A percentile compares a stretch with the other conserved stretches of the same genome.
Evolutionary conservation across 2,113 vertebrate species (phyloP).

Genomic region (Bucco capensis): DNA sequence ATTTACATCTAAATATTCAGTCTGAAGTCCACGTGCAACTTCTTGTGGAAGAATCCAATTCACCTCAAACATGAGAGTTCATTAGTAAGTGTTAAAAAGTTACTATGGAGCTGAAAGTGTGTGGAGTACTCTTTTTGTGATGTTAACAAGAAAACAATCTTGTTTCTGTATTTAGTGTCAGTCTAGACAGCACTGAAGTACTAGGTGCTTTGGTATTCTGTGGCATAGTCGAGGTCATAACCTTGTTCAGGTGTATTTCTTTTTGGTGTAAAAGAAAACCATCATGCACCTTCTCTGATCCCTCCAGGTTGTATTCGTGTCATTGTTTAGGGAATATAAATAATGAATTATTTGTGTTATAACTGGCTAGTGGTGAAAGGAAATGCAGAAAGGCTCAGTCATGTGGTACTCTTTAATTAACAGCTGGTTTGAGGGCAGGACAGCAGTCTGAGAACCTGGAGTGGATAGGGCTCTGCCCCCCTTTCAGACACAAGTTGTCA

Average conservation of each 20-base stretch:
- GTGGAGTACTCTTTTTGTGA: background rate
- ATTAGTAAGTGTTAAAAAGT: background rate
- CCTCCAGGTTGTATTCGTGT: background rate
- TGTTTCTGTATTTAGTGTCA: background rate
- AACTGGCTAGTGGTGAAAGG: background rate
- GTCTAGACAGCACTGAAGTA: background rate
- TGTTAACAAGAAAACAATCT: background rate
- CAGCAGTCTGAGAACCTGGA: background rate
- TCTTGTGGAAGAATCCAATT: background rate
- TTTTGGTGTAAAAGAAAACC: background rate
- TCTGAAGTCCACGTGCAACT: background rate
- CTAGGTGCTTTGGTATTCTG: background rate
- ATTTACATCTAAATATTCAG: background rate
- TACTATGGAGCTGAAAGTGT: background rate
- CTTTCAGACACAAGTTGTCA: background rate
- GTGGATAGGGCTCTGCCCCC: background rate
- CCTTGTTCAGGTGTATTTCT: background rate
- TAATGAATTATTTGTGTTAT: accelerated
- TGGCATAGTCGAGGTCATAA: background rate
- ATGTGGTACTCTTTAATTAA: background rate
- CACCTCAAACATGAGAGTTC: background rate
- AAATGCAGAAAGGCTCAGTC: background rate
- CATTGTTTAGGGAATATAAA: background rate
- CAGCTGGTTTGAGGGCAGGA: background rate
- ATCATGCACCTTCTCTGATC: background rate